Base-by-base conservation (phyloP, 2,797 vertebrate genomes). In the Oreonectes daqikongensis region DNA sequence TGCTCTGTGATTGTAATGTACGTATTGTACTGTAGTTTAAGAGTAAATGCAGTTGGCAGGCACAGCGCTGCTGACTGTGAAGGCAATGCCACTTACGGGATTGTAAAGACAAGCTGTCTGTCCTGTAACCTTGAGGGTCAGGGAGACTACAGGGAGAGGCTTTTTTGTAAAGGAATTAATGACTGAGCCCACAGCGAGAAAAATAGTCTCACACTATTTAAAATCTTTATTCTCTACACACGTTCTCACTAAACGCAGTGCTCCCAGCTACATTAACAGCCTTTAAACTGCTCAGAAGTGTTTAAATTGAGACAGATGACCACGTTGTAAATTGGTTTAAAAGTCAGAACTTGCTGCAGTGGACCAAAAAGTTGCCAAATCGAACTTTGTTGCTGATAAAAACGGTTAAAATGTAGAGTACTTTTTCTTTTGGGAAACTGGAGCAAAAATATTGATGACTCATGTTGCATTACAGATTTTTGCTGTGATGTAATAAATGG, bases 91-190 rank as follows among this genome's bases (percentile, higher is more conserved):
- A 73, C 89, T 88, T 91, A 91, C 88, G 85, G 87, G 82, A 89
- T 90, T 90, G 86, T 89, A 92, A 92, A 92, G 91, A 89, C 87
- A 88, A 90, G 89, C 86, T 90, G 88, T 91, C 89, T 48, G 76
- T 83, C 86, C 75, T 82, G 71, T 85, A 89, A 93, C 90, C 91
- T 92, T 92, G 88, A 88, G 84, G 74, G 80, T 83, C 63, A 69
- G 52, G 22, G 61, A 40, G 85, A 86, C 82, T 79, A 82, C 79
- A 80, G 81, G 80, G 82, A 85, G 76, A 68, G 76, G 65, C 40
- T 69, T 83, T 87, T 83, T 83, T 14, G 82, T 72, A 78, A 80
- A 70, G 67, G 80, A 70, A 82, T 85, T 83, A 83, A 88, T 85
- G 83, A 78, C 81, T 86, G 84, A 85, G 81, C 72, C 70, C 72